These are phyloP conservation scores for Sceliomorpha sp. DNA, from an alignment of 2,888 invertebrate species.

Conservation along the genomic window DNA sequence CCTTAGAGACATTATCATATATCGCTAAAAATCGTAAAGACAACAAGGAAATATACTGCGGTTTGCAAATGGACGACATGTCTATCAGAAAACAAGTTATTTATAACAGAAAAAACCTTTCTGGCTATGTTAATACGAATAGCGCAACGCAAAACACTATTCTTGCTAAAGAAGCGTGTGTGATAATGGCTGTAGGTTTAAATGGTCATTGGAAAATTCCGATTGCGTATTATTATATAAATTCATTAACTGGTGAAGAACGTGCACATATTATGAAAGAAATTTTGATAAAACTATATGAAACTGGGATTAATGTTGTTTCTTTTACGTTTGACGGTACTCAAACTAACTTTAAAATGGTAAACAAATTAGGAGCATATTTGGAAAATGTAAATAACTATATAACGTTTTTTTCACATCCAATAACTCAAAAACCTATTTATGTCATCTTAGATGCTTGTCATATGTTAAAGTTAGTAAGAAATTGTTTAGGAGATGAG, in stretches of 20 bases:
- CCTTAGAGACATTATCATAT: conserved; percentile 7
- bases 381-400: conserved; percentile 7
- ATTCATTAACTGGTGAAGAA: conserved; percentile 22
- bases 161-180: conserved; percentile 23
- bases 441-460: conserved; percentile 35
- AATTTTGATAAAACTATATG: conserved; percentile 25
- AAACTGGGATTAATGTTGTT: conserved; percentile 23
- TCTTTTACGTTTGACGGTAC: conserved; percentile 47
- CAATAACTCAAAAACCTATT: conserved; percentile 13
- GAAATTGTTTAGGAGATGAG: conserved; percentile 27
- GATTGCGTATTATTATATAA: conserved; percentile 34
- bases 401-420: conserved; percentile 11
- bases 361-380: conserved; percentile 28
- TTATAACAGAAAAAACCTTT: no score
- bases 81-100: conserved; percentile 16
- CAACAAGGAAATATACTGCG: conserved; percentile 14
- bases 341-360: conserved; percentile 25
- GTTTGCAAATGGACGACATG: conserved; percentile 40
- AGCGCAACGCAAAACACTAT: no score
- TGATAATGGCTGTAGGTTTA: conserved; percentile 31
- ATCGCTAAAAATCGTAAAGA: conserved; percentile 9
- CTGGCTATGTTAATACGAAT: no score
- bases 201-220: conserved; percentile 41
- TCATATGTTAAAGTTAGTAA: conserved; percentile 39
- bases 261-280: conserved; percentile 13